Base-by-base conservation (phyloP, 2,888 invertebrate genomes). In the Rhogogaster chlorosoma region DNA sequence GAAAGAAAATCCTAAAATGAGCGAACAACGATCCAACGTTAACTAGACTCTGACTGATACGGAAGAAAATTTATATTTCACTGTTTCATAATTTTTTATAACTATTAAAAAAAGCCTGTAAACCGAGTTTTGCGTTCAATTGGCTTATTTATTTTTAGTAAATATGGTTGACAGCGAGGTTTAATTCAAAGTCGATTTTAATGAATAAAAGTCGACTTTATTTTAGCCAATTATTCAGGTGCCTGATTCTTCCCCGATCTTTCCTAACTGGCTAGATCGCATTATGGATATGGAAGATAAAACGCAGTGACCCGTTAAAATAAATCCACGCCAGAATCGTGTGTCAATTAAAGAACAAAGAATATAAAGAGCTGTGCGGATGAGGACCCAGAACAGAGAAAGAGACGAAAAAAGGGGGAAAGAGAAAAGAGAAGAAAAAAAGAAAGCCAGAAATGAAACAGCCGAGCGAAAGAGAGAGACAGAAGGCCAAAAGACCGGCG, bases 361-460 rank as follows among this genome's bases (percentile, higher is more conserved):
- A 61, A 61, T 26, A 61, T 26, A 29, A 61, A 29, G 61, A 29
- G 26, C n/a, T 53, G 53, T 53, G n/a, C 53, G 53, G 53, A 53
- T n/a, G n/a, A 53, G 53, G 53, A 53, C n/a, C n/a, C 53, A 45
- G 45, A 45, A 45, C 7, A 10, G 10, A 26, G 12, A 26, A 61
- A 67, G 49, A 73, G 32, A 75, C 12, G 10, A 42, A 26, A 36
- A 36, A 36, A 22, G 2, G 1, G 38, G 15, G 10, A 32, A 32
- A 67, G 15, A 77, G 42, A 26, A 84, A 32, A 45, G 42, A 85
- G 85, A 84, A 86, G 84, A 83, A 53, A 53, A 73, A 73, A 42
- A 22, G 18, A 57, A 49, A 73, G 26, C 53, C 42, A 75, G 84
- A 64, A 42, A 75, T 38, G 57, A 73, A 57, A 32, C n/a, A 61